Evolutionary conservation across 1,140 invertebrate species (phyloP), one percentile per base, ranked within the genome.

Genomic region (Diplogasteroides magnus): DNA sequence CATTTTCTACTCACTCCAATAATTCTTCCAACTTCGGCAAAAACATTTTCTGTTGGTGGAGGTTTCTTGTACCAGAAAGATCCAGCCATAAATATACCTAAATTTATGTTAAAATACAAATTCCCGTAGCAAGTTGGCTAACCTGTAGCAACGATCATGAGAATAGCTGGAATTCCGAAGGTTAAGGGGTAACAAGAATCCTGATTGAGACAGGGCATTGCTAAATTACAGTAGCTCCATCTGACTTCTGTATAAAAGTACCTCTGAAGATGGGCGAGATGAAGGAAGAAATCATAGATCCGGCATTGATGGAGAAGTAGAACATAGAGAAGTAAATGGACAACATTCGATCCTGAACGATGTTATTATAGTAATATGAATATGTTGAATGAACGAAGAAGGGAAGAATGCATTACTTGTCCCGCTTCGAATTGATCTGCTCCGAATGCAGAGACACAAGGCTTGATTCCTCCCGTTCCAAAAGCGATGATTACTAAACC

Each of bases 381-480:
- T n/a, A n/a, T n/a, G n/a, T n/a, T n/a, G n/a, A n/a, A n/a, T n/a
- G n/a, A n/a, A n/a, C n/a, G n/a, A n/a, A n/a, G n/a, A n/a, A n/a
- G n/a, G n/a, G n/a, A n/a, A n/a, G n/a, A n/a, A n/a, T n/a, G n/a
- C n/a, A n/a, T n/a, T n/a, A n/a, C n/a, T n/a, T n/a, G 77, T 88
- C 88, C 84, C 90, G 91, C 77, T 89, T 69, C 78, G 59, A 94
- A 95, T 85, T 98, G 96, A 84, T 98, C 95, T 0, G 93, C 96
- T 25, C 95, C 95, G 83, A 98, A 98, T 0, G 94, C 90, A 0
- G 92, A 88, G 0, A 98, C 94, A 82, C 94, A 97, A 1, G 96
- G 94, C 81, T 98, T 98, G 77, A 98, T 98, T 1, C 95, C 93
- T 13, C 93, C 95, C 0, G 92, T 93, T 0, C 93, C 92, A 15